Conservation (phyloP, 2,797 vertebrate genomes). For the Sphenodon punctatus region DNA sequence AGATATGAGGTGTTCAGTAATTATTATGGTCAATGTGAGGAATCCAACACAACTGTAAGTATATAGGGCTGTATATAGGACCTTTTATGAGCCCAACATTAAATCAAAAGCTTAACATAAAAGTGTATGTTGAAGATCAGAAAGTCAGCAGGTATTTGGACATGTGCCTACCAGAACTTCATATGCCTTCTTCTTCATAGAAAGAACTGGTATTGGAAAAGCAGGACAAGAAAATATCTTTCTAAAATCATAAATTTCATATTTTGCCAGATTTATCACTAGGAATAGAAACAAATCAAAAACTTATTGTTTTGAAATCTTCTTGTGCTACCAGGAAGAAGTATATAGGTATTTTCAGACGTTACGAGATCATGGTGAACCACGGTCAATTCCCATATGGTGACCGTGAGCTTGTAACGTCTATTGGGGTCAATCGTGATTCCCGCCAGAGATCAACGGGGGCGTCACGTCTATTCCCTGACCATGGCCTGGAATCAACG, state of each 20-base stretch:
- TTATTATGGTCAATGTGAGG: not conserved
- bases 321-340: not conserved
- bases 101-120: not conserved
- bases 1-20: too few species aligned
- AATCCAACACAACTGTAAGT: slow-evolving; percentile 46
- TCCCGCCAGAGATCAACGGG: too few species aligned
- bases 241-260: not conserved
- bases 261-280: accelerated
- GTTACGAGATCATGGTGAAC: too few species aligned
- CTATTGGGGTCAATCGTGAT: too few species aligned
- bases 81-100: not conserved
- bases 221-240: not conserved
- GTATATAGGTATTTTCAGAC: too few species aligned
- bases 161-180: not conserved
- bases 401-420: too few species aligned
- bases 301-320: not conserved
- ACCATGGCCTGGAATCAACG: too few species aligned
- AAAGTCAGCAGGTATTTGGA: not conserved
- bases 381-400: too few species aligned
- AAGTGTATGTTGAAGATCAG: not conserved
- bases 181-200: not conserved
- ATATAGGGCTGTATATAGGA: slow-evolving; percentile 14
- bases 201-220: not conserved
- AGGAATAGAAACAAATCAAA: not conserved
- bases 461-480: too few species aligned